These are phyloP conservation scores for Lanistes nyassanus DNA, from an alignment of 1,140 invertebrate genomes.

Conservation along the genomic window DNA sequence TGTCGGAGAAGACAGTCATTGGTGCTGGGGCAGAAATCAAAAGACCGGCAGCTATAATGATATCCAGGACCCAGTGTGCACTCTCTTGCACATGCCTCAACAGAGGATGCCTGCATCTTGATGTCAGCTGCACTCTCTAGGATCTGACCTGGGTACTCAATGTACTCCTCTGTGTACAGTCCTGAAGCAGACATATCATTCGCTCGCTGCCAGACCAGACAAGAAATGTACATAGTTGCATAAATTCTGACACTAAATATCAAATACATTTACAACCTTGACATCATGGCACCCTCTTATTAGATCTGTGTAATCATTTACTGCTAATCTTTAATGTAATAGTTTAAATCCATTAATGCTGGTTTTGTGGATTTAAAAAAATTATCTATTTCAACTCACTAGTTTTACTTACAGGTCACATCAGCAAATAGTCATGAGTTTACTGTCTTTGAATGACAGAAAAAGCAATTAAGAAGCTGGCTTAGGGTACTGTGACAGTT, in stretches of 20 bases:
- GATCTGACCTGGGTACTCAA: conserved; percentile 31
- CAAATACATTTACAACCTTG: too few species aligned
- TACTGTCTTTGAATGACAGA: too few species aligned
- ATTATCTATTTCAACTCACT: too few species aligned
- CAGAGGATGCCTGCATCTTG: conserved; percentile 5
- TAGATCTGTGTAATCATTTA: background rate
- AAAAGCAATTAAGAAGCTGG: too few species aligned
- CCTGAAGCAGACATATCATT: conserved; percentile 24
- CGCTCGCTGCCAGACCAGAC: background rate
- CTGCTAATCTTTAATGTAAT: background rate
- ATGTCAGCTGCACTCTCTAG: conserved; percentile 27
- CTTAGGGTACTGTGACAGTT: too few species aligned
- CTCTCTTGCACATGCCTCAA: conserved; percentile 37
- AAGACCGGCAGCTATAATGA: conserved; percentile 36
- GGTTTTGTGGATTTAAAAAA: too few species aligned
- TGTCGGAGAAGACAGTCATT: conserved; percentile 35
- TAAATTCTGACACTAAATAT: background rate
- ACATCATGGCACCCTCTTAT: background rate
- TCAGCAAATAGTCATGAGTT: too few species aligned
- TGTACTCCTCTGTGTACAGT: conserved; percentile 38
- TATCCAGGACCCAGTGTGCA: conserved; percentile 26
- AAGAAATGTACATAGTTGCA: background rate
- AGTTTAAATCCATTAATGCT: too few species aligned
- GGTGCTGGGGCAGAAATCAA: conserved; percentile 41
- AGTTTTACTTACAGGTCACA: too few species aligned